phyloP scores from a whole-genome alignment of 2,797 vertebrate species.

The Huso huso region DNA sequence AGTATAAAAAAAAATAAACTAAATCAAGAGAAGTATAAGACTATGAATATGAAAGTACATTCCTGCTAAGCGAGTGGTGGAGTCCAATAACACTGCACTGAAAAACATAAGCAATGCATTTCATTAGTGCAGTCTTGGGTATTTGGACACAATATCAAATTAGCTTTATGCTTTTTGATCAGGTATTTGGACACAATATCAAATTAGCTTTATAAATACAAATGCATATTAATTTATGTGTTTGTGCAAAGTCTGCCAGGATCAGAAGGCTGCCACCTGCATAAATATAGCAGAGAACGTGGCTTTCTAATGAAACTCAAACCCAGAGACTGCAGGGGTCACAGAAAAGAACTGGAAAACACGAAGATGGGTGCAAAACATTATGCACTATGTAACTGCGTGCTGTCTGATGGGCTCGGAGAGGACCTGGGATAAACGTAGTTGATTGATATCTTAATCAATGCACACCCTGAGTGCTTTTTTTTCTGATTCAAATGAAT shows the following conservation, averaged over 20 bases:
- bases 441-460: too few relatives aligned
- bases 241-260: conserved; percentile 42
- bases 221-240: conserved; percentile 25
- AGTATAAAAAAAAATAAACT: conserved; percentile 16
- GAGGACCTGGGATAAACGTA: too few relatives aligned
- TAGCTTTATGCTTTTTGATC: conserved; percentile 10
- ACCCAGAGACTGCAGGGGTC: conserved; percentile 35
- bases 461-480: too few relatives aligned
- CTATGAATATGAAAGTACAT: too few relatives aligned
- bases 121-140: conserved; percentile 6
- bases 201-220: conserved; percentile 1
- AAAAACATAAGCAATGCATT: background rate
- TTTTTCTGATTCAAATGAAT: too few relatives aligned
- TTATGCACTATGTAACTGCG: background rate
- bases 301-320: conserved; percentile 54
- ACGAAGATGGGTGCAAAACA: background rate
- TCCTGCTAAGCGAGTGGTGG: too few relatives aligned
- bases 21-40: conserved; percentile 7
- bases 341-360: conserved; percentile 1
- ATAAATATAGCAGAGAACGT: conserved; percentile 58
- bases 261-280: conserved; percentile 61
- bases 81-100: too few relatives aligned
- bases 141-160: conserved; percentile 10
- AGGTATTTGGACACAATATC: too few relatives aligned
- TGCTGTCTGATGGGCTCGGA: too few relatives aligned